Percentiles rank a stretch among this genome's conserved stretches.
phyloP scores from a whole-genome alignment of 2,797 vertebrate species.

The Nyctibius grandis region DNA sequence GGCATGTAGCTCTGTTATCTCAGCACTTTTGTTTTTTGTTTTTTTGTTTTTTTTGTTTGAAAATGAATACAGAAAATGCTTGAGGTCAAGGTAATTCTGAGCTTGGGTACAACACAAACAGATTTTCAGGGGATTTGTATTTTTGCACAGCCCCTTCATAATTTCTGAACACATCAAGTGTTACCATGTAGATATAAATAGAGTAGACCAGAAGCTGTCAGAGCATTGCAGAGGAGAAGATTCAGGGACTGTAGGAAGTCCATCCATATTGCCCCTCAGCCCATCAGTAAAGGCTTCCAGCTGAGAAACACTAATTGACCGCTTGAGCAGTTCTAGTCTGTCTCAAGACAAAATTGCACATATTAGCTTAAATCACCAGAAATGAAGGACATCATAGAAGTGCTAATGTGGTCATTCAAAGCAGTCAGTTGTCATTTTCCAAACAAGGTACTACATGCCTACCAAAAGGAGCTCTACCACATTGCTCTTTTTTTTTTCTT shows the following conservation, averaged over 20 bases:
- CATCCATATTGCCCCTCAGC: fast-evolving
- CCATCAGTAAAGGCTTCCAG: neutral
- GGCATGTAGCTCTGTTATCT: neutral
- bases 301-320: neutral
- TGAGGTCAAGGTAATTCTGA: neutral
- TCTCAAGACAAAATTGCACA: neutral
- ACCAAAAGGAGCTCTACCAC: neutral
- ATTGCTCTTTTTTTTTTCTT: too few species aligned
- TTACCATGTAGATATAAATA: neutral
- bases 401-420: neutral
- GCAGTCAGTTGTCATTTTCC: neutral
- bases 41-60: too few species aligned
- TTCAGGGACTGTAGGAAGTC: neutral
- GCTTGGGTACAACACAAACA: neutral
- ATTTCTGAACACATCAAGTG: neutral
- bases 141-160: neutral
- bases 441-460: neutral
- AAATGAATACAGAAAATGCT: neutral
- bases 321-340: neutral
- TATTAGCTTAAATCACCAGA: neutral
- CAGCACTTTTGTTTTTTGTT: too few species aligned
- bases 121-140: neutral
- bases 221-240: neutral
- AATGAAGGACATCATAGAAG: neutral
- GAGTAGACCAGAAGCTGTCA: neutral